These are phyloP conservation scores for Psix sp. DNA, from an alignment of 1,140 invertebrate genomes.

Conservation along the genomic window DNA sequence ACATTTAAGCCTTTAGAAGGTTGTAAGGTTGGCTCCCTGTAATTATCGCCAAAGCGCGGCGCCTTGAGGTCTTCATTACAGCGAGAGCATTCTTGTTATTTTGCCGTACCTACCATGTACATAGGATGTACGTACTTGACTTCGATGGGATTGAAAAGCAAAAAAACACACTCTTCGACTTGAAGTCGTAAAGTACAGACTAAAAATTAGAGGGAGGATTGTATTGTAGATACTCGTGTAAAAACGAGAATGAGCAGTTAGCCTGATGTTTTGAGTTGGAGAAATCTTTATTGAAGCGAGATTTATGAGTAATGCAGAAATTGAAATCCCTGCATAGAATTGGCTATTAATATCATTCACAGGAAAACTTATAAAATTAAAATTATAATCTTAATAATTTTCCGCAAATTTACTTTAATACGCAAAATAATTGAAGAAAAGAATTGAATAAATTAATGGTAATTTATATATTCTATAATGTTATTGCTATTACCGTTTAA, in stretches of 20 bases:
- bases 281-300: slow-evolving; percentile 12
- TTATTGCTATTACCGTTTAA: no score
- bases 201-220: slow-evolving; percentile 18
- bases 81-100: slow-evolving; percentile 75
- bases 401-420: no score
- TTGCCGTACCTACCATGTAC: slow-evolving; percentile 67
- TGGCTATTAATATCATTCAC: slow-evolving; percentile 7
- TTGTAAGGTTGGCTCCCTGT: slow-evolving; percentile 77
- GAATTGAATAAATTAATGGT: no score
- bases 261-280: not conserved
- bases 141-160: slow-evolving; percentile 47
- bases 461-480: no score
- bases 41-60: slow-evolving; percentile 77
- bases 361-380: not conserved
- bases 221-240: slow-evolving; percentile 19
- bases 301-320: slow-evolving; percentile 23
- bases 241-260: slow-evolving; percentile 22
- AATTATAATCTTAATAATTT: no score
- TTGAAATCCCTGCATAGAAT: slow-evolving; percentile 9
- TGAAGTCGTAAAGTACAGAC: slow-evolving; percentile 58
- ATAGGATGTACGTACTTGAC: slow-evolving; percentile 55
- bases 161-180: slow-evolving; percentile 52
- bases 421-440: no score
- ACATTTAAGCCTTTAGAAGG: slow-evolving; percentile 78
- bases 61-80: slow-evolving; percentile 78